Evolutionary conservation across 1,140 invertebrate species (phyloP).

Genomic region (Hormaphis cornu): DNA sequence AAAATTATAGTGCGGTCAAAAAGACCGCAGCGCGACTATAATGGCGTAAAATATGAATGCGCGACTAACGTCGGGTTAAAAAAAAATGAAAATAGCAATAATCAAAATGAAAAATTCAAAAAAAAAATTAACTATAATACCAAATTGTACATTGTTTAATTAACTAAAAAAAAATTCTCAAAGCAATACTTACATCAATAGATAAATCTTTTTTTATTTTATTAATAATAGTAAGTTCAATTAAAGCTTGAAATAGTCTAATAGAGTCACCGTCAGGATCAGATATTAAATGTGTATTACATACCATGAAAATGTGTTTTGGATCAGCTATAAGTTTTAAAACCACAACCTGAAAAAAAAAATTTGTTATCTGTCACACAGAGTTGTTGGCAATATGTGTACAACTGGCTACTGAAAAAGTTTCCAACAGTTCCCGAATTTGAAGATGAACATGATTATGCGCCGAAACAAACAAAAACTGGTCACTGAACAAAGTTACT

Average conservation of each 20-base stretch:
- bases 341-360: background rate
- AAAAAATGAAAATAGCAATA: no score
- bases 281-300: constrained; percentile 88
- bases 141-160: no score
- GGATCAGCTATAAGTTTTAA: background rate
- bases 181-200: constrained; percentile 44
- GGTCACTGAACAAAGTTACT: no score
- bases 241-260: constrained; percentile 64
- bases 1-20: background rate
- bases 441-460: no score
- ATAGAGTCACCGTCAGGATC: constrained; percentile 81
- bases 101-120: no score
- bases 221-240: constrained; percentile 51
- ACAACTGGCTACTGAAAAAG: no score
- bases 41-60: background rate
- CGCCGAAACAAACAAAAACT: no score
- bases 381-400: no score
- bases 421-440: no score
- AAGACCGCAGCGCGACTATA: background rate
- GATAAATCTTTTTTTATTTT: constrained; percentile 45
- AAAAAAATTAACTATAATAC: background rate
- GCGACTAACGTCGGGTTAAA: background rate
- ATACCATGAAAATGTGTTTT: constrained; percentile 51
- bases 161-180: no score
- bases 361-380: no score